Percentiles rank a stretch among this genome's conserved stretches.
Evolutionary conservation across 2,888 invertebrate genomes (phyloP).

Genomic region (Hypsopygia costalis): DNA sequence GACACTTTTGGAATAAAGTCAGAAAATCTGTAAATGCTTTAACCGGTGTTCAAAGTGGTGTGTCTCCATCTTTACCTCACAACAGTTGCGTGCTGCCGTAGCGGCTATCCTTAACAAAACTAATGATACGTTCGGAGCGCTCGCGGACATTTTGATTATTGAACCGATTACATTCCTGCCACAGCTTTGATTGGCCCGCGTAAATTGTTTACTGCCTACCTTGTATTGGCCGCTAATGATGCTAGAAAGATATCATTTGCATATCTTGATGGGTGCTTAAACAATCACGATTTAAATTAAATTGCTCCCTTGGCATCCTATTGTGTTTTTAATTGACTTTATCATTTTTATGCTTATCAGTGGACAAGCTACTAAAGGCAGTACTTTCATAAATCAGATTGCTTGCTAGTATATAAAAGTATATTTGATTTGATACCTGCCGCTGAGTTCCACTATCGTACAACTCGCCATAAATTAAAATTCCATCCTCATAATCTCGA

Average conservation of each 20-base stretch:
- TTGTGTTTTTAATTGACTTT: too few species aligned
- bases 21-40: too few species aligned
- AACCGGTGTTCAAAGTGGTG: too few species aligned
- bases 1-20: too few species aligned
- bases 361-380: too few species aligned
- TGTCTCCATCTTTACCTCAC: background rate
- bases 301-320: background rate
- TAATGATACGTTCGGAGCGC: conserved; percentile 13
- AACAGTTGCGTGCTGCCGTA: conserved; percentile 10
- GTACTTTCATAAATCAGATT: too few species aligned
- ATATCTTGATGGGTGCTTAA: background rate
- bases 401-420: too few species aligned
- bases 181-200: conserved; percentile 13
- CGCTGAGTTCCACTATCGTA: too few species aligned
- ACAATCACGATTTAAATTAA: background rate
- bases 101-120: conserved; percentile 11
- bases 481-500: too few species aligned
- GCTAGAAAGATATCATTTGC: background rate
- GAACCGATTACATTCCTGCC: conserved; percentile 12
- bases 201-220: conserved; percentile 15
- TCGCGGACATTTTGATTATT: conserved; percentile 14
- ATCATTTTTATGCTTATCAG: too few species aligned
- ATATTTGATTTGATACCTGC: too few species aligned
- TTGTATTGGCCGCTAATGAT: background rate
- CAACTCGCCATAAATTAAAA: too few species aligned